Evolutionary conservation across 2,888 invertebrate species (phyloP).

Genomic region (Amphiduros pacificus): DNA sequence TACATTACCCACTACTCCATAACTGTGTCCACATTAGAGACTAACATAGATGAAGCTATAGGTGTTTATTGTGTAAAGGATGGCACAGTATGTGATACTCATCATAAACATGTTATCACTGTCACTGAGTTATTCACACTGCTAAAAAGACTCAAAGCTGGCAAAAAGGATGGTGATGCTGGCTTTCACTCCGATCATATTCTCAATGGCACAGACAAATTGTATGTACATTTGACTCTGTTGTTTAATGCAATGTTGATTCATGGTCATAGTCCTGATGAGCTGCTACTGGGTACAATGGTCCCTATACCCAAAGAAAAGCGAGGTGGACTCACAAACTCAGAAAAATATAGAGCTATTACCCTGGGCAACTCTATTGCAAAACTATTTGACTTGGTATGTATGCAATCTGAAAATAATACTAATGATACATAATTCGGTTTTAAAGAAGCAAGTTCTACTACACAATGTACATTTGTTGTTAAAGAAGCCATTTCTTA

Average conservation of each 20-base stretch:
- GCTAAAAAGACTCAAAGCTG: background rate
- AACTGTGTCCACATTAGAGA: too few species aligned
- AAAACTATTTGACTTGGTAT: background rate
- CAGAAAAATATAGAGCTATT: background rate
- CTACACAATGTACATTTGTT: too few species aligned
- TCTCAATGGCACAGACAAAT: background rate
- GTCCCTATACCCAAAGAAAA: background rate
- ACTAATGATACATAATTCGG: background rate
- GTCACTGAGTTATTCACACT: background rate
- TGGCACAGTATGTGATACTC: too few species aligned
- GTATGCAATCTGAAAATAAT: background rate
- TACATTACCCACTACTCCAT: too few species aligned
- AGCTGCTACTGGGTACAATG: background rate
- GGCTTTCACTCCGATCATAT: background rate
- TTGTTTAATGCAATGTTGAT: background rate
- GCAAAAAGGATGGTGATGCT: background rate
- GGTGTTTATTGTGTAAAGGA: too few species aligned
- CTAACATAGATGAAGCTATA: too few species aligned
- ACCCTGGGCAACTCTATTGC: background rate
- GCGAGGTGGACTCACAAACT: background rate
- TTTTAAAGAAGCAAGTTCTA: too few species aligned
- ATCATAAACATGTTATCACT: too few species aligned
- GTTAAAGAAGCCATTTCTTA: background rate
- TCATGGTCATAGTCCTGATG: background rate
- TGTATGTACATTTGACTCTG: background rate